These are phyloP conservation scores for Biston betularia DNA, from an alignment of 2,888 invertebrate species.

Conservation along the genomic window DNA sequence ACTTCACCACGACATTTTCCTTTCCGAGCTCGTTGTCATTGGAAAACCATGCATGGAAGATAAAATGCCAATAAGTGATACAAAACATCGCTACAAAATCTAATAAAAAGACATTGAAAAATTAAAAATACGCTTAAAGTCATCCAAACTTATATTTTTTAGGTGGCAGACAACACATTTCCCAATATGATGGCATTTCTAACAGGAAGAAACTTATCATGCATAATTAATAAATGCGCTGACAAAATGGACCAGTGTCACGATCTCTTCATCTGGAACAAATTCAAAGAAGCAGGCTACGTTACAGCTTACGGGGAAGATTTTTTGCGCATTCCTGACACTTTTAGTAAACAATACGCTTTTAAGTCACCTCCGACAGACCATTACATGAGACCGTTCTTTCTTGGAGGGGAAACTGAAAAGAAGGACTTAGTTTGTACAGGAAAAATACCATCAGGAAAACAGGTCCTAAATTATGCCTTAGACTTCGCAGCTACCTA, in stretches of 20 bases:
- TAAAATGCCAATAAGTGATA: too few species aligned
- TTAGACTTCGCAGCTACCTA: slow-evolving; percentile 89
- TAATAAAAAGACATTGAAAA: too few species aligned
- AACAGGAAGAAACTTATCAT: slow-evolving; percentile 88
- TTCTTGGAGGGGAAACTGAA: slow-evolving; percentile 88
- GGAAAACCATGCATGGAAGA: too few species aligned
- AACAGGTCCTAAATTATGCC: slow-evolving; percentile 89
- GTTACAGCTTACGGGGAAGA: slow-evolving; percentile 94
- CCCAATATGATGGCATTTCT: slow-evolving; percentile 95
- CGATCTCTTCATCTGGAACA: slow-evolving; percentile 92
- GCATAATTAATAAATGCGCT: slow-evolving; percentile 80
- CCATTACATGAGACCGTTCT: slow-evolving; percentile 92
- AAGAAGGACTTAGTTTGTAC: slow-evolving; percentile 74
- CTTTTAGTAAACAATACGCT: slow-evolving; percentile 87
- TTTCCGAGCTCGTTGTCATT: too few species aligned
- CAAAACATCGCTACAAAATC: too few species aligned
- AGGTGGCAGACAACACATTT: slow-evolving; percentile 95
- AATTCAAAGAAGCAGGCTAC: slow-evolving; percentile 90
- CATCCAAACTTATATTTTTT: slow-evolving; percentile 40
- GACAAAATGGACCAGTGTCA: slow-evolving; percentile 87
- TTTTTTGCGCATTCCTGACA: slow-evolving; percentile 88
- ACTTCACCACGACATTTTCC: too few species aligned
- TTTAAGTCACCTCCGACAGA: slow-evolving; percentile 92
- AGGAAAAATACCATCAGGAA: slow-evolving; percentile 87
- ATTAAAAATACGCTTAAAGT: neutral